Evolutionary conservation across 2,113 vertebrate species (phyloP), one percentile per base, ranked within the genome.

Genomic region (Coregonus clupeaformis): DNA sequence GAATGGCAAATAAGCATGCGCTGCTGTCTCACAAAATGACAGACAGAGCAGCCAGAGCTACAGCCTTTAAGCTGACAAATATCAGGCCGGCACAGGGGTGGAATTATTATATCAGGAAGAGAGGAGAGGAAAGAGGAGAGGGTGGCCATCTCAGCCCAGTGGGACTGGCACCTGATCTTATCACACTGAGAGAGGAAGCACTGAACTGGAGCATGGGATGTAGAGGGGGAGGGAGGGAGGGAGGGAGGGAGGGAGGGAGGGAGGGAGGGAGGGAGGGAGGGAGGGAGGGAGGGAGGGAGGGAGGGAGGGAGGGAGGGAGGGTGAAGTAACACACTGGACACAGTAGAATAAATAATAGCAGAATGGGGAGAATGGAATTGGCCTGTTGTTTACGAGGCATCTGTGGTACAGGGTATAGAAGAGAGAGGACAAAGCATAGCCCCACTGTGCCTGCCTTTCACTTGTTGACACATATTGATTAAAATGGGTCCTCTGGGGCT

Each of bases 1-100:
- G 95, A 94, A 95, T 91, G 86, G 88, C 93, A 95, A 96, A 96
- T 94, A 94, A 95, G 95, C 93, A 87, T 91, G 91, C 89, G 82
- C 90, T 70, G 90, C 92, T 92, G 94, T 94, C 92, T 92, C 84
- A 84, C 82, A 86, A 88, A 92, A 88, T 94, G 94, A 94, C 91
- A 93, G 92, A 85, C 94, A 90, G 91, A 91, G 85, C 90, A 42
- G 36, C 86, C 49, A 79, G 36, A 42, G 36, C 80, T 68, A 80
- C 79, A 87, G 85, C 84, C 91, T 89, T 90, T 87, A 89, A 73
- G 93, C 86, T 94, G 95, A 94, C 92, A 92, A 91, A 94, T 91
- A 84, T 91, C 85, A 92, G 80, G 78, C 82, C 81, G 62, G 76
- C 66, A 83, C 75, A 85, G 64, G 57, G 74, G 80, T 52, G 64